Percentiles rank a stretch among this genome's conserved stretches.
These are phyloP conservation scores for Tenthredo notha DNA, from an alignment of 2,888 invertebrate species.

Conservation along the genomic window DNA sequence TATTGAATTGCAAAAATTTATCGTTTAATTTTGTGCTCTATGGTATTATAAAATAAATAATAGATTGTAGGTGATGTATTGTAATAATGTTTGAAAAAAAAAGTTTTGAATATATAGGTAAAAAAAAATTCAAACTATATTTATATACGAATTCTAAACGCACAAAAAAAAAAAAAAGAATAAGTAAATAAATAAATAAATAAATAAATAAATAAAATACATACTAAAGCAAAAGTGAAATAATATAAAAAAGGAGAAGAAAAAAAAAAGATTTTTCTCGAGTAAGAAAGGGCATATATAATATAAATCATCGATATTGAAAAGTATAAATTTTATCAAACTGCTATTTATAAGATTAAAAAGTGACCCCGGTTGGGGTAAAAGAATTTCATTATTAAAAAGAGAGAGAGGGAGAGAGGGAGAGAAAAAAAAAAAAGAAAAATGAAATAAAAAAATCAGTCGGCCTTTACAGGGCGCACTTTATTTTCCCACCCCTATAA, in stretches of 20 bases:
- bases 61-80: background rate
- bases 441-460: slow-evolving; percentile 24
- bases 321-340: slow-evolving; percentile 42
- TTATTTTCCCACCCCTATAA: background rate
- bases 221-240: background rate
- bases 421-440: too few relatives aligned
- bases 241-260: background rate
- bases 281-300: background rate
- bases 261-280: background rate
- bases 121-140: background rate
- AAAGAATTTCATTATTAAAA: slow-evolving; percentile 5
- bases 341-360: slow-evolving; percentile 30
- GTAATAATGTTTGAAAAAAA: background rate
- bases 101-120: background rate
- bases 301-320: slow-evolving; percentile 34
- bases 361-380: slow-evolving; percentile 32
- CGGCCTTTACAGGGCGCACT: background rate
- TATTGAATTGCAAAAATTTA: background rate
- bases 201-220: background rate
- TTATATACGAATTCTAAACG: background rate
- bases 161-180: background rate
- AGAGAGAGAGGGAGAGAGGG: background rate
- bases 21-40: background rate
- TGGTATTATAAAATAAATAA: background rate
- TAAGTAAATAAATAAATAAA: background rate